Conservation (phyloP, 2,888 invertebrate genomes). For the Mantis religiosa region DNA sequence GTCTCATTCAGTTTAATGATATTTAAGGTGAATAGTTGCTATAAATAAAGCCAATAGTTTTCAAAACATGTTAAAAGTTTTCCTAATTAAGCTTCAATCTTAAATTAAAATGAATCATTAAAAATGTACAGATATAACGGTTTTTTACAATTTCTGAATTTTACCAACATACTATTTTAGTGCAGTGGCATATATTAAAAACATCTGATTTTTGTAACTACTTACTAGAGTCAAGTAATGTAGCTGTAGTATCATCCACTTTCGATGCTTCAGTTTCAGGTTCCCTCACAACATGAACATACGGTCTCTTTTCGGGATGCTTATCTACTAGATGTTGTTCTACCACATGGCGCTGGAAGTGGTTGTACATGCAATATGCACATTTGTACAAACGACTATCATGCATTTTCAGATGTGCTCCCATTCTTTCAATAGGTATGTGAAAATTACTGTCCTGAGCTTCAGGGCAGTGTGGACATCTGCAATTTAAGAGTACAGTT, state of each 20-base stretch:
- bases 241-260: neutral
- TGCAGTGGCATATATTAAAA: neutral
- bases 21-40: no score
- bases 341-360: constrained; percentile 56
- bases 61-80: no score
- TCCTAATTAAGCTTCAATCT: no score
- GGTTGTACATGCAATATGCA: constrained; percentile 61
- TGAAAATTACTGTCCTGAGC: constrained; percentile 36
- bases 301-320: constrained; percentile 52
- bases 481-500: neutral
- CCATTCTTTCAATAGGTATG: constrained; percentile 55
- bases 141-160: no score
- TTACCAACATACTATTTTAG: neutral
- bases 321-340: constrained; percentile 63
- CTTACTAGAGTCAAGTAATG: constrained; percentile 1
- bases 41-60: no score
- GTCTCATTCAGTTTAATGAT: no score
- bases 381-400: constrained; percentile 70
- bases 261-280: neutral
- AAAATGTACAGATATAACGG: no score
- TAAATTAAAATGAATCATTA: no score
- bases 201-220: constrained; percentile 48
- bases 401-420: constrained; percentile 72
- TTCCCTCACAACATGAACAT: constrained; percentile 48
- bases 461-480: constrained; percentile 67